Conservation (phyloP, 2,113 vertebrate genomes). For the Uropsilus gracilis region DNA sequence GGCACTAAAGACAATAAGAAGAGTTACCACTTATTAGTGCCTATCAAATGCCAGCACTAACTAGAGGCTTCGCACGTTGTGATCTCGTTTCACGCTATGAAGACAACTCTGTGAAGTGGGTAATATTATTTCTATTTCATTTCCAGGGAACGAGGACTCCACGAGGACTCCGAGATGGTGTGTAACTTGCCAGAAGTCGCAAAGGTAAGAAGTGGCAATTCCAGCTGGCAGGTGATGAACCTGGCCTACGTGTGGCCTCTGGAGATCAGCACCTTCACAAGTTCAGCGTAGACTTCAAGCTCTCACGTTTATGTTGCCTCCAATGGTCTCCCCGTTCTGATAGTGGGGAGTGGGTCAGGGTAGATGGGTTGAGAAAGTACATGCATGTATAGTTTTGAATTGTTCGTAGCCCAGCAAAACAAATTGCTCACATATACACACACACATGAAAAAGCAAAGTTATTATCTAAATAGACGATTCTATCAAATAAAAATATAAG, state of each 20-base stretch:
- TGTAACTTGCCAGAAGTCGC: not conserved
- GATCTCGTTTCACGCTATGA: conserved; percentile 21
- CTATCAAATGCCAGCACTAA: conserved; percentile 30
- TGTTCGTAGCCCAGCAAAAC: not conserved
- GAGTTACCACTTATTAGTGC: conserved; percentile 35
- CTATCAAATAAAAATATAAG: conserved; percentile 9
- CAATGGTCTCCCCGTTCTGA: not conserved
- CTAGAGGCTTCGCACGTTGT: not conserved
- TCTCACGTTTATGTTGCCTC: not conserved
- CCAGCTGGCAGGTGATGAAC: not conserved
- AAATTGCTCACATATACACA: not conserved
- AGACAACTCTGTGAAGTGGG: not conserved
- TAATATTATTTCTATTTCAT: not conserved
- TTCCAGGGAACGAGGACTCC: not conserved
- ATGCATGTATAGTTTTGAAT: not conserved
- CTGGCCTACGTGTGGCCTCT: not conserved
- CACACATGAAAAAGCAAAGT: not conserved
- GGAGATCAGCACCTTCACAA: not conserved
- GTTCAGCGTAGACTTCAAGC: not conserved
- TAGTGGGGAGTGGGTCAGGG: not conserved
- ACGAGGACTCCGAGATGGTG: not conserved
- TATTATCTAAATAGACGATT: not conserved
- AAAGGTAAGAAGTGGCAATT: not conserved
- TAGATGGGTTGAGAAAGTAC: not conserved
- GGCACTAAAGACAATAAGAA: conserved; percentile 36